Evolutionary conservation across 2,797 vertebrate genomes (phyloP), one percentile per base, ranked within the genome.

Genomic region (Cossypha dichroa): DNA sequence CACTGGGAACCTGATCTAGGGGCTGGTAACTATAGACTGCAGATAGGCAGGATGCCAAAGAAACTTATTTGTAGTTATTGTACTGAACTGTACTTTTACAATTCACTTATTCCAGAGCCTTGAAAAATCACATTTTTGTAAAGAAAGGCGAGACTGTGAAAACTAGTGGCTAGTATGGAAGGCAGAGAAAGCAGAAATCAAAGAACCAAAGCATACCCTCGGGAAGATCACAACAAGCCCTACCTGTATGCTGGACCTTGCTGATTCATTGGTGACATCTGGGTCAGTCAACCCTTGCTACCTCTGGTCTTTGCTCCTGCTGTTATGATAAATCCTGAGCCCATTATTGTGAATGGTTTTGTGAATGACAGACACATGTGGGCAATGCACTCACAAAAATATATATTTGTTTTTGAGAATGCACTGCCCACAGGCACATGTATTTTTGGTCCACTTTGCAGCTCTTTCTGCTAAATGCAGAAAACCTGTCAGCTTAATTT

Each of bases 361-460:
- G 48, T 0, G 2, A 69, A 33, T 43, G 43, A 70, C 28, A 63
- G 41, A 38, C 23, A 15, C 7, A 18, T 0, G 0, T 29, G 64
- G 28, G 28, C 40, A 46, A 40, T 1, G 14, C 41, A 36, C 12
- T 63, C 36, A 69, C 13, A 25, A 29, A 75, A 76, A 33, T 4
- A 16, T 33, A 0, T 3, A 7, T 6, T 33, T 49, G n/a, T 29
- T 69, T 75, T 38, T 43, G 20, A 36, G 49, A 68, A 67, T 29
- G 29, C 26, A 12, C 7, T 58, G 73, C 55, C 13, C 46, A 40
- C 16, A 34, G 25, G 40, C 25, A 56, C 10, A 0, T 1, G 5
- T 6, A 9, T 4, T 72, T 66, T 68, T 70, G 33, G 20, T 18
- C 49, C 22, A 10, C 66, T 54, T 38, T n/a, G 33, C 38, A 43